These are phyloP conservation scores for Poeciliopsis turneri DNA, from an alignment of 2,797 vertebrate species.

Conservation along the genomic window DNA sequence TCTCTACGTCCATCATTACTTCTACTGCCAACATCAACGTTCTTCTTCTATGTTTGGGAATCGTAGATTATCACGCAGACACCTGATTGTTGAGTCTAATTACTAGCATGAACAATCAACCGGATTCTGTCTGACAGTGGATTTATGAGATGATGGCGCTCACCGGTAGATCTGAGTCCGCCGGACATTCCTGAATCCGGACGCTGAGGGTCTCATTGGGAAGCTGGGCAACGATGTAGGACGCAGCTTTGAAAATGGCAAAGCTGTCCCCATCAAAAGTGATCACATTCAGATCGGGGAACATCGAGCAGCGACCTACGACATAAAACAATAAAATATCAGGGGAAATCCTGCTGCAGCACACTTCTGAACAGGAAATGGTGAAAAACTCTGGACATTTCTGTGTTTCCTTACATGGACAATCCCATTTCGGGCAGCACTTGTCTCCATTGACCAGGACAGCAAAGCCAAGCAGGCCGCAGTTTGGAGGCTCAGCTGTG, in stretches of 20 bases:
- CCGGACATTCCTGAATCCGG: constrained; percentile 86
- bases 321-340: not conserved
- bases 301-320: constrained; percentile 93
- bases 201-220: constrained; percentile 88
- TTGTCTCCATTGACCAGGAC: constrained; percentile 90
- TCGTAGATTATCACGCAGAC: no score
- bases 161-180: constrained; percentile 80
- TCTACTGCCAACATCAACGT: no score
- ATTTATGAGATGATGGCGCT: constrained; percentile 43
- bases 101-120: no score
- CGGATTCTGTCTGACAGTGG: no score
- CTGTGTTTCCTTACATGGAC: constrained; percentile 87
- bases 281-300: constrained; percentile 92
- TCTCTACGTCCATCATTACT: no score
- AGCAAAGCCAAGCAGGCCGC: constrained; percentile 91
- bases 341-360: not conserved
- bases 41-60: no score
- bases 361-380: not conserved
- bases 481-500: constrained; percentile 84
- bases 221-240: constrained; percentile 87
- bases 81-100: no score
- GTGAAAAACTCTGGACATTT: not conserved
- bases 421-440: constrained; percentile 96
- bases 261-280: constrained; percentile 92
- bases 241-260: constrained; percentile 91